These are phyloP conservation scores for Ptychodera flava DNA, from an alignment of 35 echinoderm and acorn worm species.

Conservation along the genomic window DNA sequence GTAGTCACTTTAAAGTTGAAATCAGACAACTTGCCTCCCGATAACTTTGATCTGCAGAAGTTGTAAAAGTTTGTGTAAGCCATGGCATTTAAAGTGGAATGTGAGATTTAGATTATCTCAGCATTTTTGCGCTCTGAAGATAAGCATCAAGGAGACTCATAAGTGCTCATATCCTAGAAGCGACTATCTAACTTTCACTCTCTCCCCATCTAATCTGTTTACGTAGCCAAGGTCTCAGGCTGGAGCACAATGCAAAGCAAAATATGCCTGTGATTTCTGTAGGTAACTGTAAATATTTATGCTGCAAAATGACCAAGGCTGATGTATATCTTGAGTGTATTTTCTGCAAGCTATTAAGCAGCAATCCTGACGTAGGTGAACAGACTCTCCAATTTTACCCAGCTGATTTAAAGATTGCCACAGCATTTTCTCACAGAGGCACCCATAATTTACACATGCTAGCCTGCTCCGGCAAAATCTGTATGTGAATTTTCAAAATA, in stretches of 20 bases:
- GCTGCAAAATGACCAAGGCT: not conserved
- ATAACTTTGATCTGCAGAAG: not conserved
- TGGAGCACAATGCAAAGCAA: not conserved
- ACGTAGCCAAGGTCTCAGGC: not conserved
- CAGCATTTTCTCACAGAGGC: no score
- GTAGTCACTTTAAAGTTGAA: no score
- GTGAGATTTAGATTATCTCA: not conserved
- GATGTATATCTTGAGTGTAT: no score
- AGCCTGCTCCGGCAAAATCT: no score
- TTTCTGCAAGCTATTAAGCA: no score
- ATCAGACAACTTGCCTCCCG: no score
- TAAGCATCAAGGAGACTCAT: not conserved
- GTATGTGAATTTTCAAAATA: no score
- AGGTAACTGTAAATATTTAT: not conserved
- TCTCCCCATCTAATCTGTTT: not conserved
- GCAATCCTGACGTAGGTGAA: no score
- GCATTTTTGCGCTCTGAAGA: not conserved
- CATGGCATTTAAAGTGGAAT: not conserved
- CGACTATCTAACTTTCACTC: not conserved
- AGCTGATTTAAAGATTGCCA: no score
- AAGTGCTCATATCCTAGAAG: not conserved
- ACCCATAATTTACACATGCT: no score
- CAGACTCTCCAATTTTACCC: no score
- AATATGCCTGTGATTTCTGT: not conserved
- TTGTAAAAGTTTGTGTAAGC: not conserved